These are phyloP conservation scores for Rhadina sibilatrix DNA, from an alignment of 2,113 vertebrate genomes.

Conservation along the genomic window DNA sequence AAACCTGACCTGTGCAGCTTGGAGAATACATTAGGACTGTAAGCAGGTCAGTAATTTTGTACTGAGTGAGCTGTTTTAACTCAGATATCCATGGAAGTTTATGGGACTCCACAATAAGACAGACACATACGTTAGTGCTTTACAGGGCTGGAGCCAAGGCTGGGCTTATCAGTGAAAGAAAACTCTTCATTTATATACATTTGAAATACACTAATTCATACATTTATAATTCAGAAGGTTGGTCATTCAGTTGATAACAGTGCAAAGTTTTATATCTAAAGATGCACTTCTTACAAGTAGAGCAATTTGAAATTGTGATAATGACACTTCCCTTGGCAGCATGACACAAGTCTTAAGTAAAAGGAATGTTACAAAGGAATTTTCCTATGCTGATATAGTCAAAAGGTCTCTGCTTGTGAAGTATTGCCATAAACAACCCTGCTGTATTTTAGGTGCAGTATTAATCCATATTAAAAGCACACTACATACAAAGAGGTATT, in stretches of 20 bases:
- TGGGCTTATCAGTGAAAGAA: not conserved
- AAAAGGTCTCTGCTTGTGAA: not conserved
- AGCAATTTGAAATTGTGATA: not conserved
- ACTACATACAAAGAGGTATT: not conserved
- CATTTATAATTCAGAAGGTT: not conserved
- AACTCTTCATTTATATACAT: not conserved
- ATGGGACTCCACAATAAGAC: not conserved
- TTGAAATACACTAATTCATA: not conserved
- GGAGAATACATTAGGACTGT: not conserved
- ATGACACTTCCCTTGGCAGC: not conserved
- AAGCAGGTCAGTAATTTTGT: not conserved
- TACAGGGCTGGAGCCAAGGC: not conserved
- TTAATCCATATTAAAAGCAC: not conserved
- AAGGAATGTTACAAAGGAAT: not conserved
- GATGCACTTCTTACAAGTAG: not conserved
- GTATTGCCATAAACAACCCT: not conserved
- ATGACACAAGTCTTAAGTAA: not conserved
- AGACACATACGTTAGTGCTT: fast-evolving
- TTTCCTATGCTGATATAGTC: not conserved
- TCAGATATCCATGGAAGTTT: not conserved
- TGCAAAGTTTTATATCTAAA: not conserved
- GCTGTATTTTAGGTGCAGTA: not conserved
- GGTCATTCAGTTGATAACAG: not conserved
- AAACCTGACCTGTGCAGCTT: not conserved
- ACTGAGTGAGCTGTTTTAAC: not conserved